These are phyloP conservation scores for Harpegnathos saltator DNA, from an alignment of 1,140 invertebrate species.

Conservation along the genomic window DNA sequence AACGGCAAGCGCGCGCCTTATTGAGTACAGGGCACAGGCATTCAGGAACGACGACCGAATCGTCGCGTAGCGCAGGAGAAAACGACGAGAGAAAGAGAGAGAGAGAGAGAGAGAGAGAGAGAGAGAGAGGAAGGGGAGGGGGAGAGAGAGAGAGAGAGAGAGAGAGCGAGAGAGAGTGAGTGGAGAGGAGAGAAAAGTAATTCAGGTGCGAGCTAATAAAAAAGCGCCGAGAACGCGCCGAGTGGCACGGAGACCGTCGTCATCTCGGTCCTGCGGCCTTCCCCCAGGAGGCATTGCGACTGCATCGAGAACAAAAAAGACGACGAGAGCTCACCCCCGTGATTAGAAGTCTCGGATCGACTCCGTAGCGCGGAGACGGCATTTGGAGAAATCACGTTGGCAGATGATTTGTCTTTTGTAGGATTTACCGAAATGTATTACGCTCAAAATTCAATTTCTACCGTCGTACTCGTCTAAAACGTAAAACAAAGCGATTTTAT, in stretches of 20 bases:
- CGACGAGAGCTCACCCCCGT: neutral
- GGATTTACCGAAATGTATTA: neutral
- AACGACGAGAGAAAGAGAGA: constrained; percentile 25
- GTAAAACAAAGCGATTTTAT: neutral
- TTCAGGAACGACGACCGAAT: constrained; percentile 69
- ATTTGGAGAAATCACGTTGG: neutral
- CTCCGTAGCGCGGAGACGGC: neutral
- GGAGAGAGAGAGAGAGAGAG: neutral
- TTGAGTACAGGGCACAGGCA: constrained; percentile 70
- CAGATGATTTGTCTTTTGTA: neutral
- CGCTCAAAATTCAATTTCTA: neutral
- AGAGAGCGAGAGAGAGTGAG: constrained; percentile 58
- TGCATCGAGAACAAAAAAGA: constrained; percentile 38
- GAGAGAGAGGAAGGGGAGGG: constrained; percentile 36
- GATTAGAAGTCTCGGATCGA: constrained; percentile 26
- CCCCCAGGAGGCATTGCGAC: constrained; percentile 8
- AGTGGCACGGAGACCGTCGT: constrained; percentile 54
- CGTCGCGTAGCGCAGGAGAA: constrained; percentile 39
- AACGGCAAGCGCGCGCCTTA: constrained; percentile 72
- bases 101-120: neutral
- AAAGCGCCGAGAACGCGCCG: constrained; percentile 59
- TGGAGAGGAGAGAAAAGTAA: constrained; percentile 68
- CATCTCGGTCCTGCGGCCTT: constrained; percentile 23
- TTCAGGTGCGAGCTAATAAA: constrained; percentile 79
- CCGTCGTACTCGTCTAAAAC: neutral